A percentile compares a stretch with the other conserved stretches of the same genome.
Conservation (phyloP, 2,888 invertebrate genomes). For the Orthosia gracilis region DNA sequence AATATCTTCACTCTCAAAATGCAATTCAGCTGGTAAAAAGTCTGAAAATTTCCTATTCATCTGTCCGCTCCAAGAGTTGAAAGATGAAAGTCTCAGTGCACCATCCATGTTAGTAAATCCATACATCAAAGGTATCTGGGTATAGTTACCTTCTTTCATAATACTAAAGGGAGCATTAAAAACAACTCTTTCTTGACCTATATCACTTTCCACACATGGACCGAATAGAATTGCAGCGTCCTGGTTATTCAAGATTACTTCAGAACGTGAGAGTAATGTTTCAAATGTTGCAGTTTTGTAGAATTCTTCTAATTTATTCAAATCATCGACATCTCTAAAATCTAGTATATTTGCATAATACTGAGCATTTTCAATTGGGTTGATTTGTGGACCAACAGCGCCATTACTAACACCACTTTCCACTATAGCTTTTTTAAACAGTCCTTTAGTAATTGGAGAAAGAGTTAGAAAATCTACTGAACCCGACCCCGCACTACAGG, state of each 20-base stretch:
- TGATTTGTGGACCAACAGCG: constrained; percentile 71
- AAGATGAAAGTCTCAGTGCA: constrained; percentile 52
- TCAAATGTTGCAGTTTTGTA: constrained; percentile 73
- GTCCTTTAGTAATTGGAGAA: constrained; percentile 73
- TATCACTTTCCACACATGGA: constrained; percentile 73
- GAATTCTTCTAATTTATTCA: constrained; percentile 75
- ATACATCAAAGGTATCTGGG: constrained; percentile 63
- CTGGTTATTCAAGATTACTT: constrained; percentile 34
- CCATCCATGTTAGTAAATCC: constrained; percentile 77
- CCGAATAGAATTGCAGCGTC: constrained; percentile 58
- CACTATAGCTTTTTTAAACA: constrained; percentile 78
- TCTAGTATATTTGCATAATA: constrained; percentile 71
- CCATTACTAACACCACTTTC: constrained; percentile 76
- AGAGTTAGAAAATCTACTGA: constrained; percentile 77
- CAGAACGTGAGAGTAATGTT: constrained; percentile 52
- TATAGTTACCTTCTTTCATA: constrained; percentile 57
- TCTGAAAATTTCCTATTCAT: constrained; percentile 75
- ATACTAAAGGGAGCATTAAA: constrained; percentile 59
- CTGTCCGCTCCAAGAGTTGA: constrained; percentile 61
- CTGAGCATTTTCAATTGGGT: constrained; percentile 77
- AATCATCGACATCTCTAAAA: constrained; percentile 71
- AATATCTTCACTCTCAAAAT: constrained; percentile 68
- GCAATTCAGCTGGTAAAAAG: constrained; percentile 74
- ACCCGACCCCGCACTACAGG: constrained; percentile 79
- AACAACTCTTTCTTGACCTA: constrained; percentile 62